These are phyloP conservation scores for Ennomos quercinarius DNA, from an alignment of 2,888 invertebrate species.

Conservation along the genomic window DNA sequence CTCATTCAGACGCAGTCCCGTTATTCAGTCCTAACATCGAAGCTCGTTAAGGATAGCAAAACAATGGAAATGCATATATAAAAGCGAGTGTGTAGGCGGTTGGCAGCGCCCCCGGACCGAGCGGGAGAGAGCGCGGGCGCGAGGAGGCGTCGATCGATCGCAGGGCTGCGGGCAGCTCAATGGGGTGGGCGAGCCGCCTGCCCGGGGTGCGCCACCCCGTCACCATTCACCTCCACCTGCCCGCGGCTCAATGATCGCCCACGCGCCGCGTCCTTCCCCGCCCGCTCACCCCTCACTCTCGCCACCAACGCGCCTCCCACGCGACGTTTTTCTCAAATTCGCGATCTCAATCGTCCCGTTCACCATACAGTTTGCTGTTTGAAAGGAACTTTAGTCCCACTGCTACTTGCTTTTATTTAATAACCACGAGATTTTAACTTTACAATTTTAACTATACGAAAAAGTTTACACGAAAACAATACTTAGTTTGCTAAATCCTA, in stretches of 20 bases:
- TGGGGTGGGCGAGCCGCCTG: constrained; percentile 60
- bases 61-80: constrained; percentile 30
- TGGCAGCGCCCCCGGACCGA: constrained; percentile 31
- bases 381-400: constrained; percentile 61
- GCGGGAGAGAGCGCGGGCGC: constrained; percentile 34
- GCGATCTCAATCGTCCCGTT: constrained; percentile 68
- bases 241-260: constrained; percentile 82
- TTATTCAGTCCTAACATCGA: constrained; percentile 20
- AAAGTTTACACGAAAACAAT: no score
- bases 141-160: constrained; percentile 70
- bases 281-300: constrained; percentile 45
- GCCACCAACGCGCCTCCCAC: constrained; percentile 72
- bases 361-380: constrained; percentile 73
- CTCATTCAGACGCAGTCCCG: constrained; percentile 18
- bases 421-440: constrained; percentile 1
- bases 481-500: no score
- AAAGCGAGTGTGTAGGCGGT: constrained; percentile 28
- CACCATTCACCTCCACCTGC: constrained; percentile 79
- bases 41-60: constrained; percentile 17
- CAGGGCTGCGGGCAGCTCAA: constrained; percentile 55
- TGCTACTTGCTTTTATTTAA: not conserved
- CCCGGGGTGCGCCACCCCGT: constrained; percentile 48
- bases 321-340: constrained; percentile 70
- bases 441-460: not conserved
- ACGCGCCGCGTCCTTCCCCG: constrained; percentile 63